A percentile compares a stretch with the other conserved stretches of the same genome.
These are phyloP conservation scores for Drosophila eugracilis DNA, from an alignment of 1,140 invertebrate genomes.

Conservation along the genomic window DNA sequence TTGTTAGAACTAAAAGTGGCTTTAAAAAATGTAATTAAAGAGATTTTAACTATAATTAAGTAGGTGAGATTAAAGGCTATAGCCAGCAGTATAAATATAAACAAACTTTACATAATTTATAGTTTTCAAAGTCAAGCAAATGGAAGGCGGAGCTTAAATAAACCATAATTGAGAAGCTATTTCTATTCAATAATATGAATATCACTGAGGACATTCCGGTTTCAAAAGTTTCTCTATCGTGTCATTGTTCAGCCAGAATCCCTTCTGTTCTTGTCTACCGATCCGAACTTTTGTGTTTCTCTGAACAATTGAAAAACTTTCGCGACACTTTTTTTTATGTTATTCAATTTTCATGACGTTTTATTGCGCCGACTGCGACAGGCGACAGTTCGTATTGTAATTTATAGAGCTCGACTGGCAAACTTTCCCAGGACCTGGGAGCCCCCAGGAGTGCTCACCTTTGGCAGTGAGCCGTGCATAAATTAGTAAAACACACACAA, in stretches of 20 bases:
- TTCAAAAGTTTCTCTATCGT: constrained; percentile 18
- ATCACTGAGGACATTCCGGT: constrained; percentile 2
- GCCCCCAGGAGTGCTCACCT: constrained; percentile 37
- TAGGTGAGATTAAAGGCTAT: no score
- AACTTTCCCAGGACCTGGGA: constrained; percentile 36
- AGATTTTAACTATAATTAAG: no score
- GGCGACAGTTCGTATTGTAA: constrained; percentile 72
- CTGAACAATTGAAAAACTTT: constrained; percentile 81
- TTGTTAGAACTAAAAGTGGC: not conserved
- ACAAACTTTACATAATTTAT: not conserved
- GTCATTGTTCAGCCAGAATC: constrained; percentile 25
- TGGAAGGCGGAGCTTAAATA: not conserved
- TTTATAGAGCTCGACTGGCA: constrained; percentile 73
- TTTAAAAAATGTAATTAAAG: not conserved
- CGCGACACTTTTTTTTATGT: constrained; percentile 65
- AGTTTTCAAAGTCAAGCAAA: not conserved
- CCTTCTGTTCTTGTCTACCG: constrained; percentile 3
- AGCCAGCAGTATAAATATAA: no score
- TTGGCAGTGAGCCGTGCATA: constrained; percentile 64
- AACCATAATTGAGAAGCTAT: not conserved
- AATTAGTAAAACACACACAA: constrained; percentile 69
- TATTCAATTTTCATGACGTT: constrained; percentile 77
- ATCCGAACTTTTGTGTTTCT: constrained; percentile 61
- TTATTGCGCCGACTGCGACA: constrained; percentile 56
- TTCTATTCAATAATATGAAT: constrained; percentile 2